Evolutionary conservation across 1,140 invertebrate genomes (phyloP).

Genomic region (Hirudo medicinalis): DNA sequence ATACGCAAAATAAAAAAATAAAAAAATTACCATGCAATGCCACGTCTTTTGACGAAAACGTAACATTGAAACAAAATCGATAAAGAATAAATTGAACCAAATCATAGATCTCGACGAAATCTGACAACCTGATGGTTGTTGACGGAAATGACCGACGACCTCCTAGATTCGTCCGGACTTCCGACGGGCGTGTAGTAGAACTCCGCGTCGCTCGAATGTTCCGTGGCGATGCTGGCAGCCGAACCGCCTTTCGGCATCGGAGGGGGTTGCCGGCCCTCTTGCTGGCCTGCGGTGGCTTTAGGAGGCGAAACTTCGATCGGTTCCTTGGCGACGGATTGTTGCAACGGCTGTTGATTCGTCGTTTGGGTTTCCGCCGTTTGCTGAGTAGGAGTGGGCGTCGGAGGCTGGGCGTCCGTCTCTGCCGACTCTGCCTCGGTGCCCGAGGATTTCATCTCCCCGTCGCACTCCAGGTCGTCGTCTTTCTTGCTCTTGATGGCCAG

Average conservation of each 20-base stretch:
- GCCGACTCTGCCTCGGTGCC: background rate
- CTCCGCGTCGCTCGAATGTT: slow-evolving; percentile 16
- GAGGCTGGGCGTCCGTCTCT: background rate
- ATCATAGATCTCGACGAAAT: background rate
- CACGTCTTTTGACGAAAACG: background rate
- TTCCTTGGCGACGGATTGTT: background rate
- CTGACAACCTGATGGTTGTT: background rate
- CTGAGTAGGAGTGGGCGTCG: background rate
- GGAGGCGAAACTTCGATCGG: too few relatives aligned
- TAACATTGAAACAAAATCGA: background rate
- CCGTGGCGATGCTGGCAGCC: slow-evolving; percentile 1
- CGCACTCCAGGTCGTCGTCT: background rate
- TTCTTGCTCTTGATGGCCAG: background rate
- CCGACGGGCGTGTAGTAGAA: slow-evolving; percentile 15
- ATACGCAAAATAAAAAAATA: too few relatives aligned
- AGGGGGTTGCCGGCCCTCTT: background rate
- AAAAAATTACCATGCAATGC: too few relatives aligned
- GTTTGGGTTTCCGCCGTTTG: background rate
- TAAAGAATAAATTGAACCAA: too few relatives aligned
- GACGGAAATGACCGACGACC: slow-evolving; percentile 7
- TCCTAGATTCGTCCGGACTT: slow-evolving; percentile 14
- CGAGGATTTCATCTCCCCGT: background rate
- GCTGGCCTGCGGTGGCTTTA: too few relatives aligned
- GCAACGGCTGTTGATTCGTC: background rate
- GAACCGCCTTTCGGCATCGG: background rate